These are phyloP conservation scores for Neosalanx taihuensis DNA, from an alignment of 2,797 vertebrate genomes.

Conservation along the genomic window DNA sequence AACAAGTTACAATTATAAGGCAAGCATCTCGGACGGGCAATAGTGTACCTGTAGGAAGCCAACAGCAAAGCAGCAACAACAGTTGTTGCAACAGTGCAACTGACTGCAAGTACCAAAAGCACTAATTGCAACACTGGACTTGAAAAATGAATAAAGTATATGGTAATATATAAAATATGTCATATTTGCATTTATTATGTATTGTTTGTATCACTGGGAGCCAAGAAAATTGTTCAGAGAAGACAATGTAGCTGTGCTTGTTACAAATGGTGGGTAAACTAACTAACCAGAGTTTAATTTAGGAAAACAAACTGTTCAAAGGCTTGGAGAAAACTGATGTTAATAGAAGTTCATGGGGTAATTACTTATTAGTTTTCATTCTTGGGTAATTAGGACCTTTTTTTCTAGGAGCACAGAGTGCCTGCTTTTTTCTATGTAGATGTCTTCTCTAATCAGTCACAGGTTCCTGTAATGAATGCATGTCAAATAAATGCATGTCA, in stretches of 20 bases:
- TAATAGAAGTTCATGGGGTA: slow-evolving; percentile 61
- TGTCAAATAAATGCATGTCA: slow-evolving; percentile 36
- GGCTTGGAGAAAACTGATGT: slow-evolving; percentile 56
- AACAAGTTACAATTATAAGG: too few relatives aligned
- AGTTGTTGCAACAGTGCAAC: too few relatives aligned
- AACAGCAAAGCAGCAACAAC: too few relatives aligned
- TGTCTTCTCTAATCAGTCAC: slow-evolving; percentile 56
- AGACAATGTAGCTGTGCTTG: background rate
- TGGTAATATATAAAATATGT: too few relatives aligned
- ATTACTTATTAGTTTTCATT: slow-evolving; percentile 72
- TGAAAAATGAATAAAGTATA: too few relatives aligned
- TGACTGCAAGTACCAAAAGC: too few relatives aligned
- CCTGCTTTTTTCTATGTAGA: slow-evolving; percentile 43
- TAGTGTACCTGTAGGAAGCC: too few relatives aligned
- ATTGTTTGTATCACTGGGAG: too few relatives aligned
- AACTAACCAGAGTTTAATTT: background rate
- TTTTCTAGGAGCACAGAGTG: slow-evolving; percentile 55
- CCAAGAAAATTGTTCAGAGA: too few relatives aligned
- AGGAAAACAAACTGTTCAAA: slow-evolving; percentile 1
- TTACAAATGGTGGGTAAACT: background rate
- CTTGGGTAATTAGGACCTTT: slow-evolving; percentile 59
- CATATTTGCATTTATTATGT: too few relatives aligned
- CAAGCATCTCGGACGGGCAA: too few relatives aligned
- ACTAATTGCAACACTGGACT: too few relatives aligned
- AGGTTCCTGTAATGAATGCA: slow-evolving; percentile 26